Conservation (phyloP, 2,113 vertebrate species). For the Oriolus oriolus region DNA sequence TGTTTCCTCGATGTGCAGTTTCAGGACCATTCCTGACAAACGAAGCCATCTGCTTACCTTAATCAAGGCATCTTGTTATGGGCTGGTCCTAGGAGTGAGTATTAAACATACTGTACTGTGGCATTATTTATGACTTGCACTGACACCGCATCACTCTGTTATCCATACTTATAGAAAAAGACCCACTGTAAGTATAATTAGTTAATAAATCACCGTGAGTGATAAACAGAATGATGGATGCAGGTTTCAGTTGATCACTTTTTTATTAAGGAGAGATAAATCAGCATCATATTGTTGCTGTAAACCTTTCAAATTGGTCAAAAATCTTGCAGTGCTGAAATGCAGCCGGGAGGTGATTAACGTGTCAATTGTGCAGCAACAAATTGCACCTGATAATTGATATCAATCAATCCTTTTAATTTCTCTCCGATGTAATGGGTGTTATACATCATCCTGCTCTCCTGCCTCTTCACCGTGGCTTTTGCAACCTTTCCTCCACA, state of each 20-base stretch:
- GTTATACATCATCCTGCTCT: conserved; percentile 46
- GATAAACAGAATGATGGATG: conserved; percentile 84
- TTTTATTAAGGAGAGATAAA: conserved; percentile 85
- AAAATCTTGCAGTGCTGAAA: conserved; percentile 62
- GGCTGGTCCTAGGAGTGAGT: conserved; percentile 31
- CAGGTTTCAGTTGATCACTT: conserved; percentile 83
- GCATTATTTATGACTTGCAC: conserved; percentile 56
- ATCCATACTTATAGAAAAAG: conserved; percentile 67
- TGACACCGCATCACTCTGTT: conserved; percentile 43
- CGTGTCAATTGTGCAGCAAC: conserved; percentile 71
- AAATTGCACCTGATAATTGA: conserved; percentile 77
- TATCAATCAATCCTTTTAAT: conserved; percentile 78
- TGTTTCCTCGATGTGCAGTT: not conserved
- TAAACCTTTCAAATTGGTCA: conserved; percentile 81
- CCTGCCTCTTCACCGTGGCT: not conserved
- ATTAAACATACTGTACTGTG: conserved; percentile 55
- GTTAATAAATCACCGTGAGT: conserved; percentile 80
- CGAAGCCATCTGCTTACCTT: conserved; percentile 53
- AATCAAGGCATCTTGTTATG: conserved; percentile 64
- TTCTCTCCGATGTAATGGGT: conserved; percentile 37
- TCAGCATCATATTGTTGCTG: conserved; percentile 79
- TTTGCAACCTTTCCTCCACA: not conserved
- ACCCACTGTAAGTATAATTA: conserved; percentile 77
- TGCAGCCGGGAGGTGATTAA: conserved; percentile 73
- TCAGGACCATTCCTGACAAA: conserved; percentile 36